Conservation (phyloP, 2,113 vertebrate species). For the Phaethornis superciliosus region DNA sequence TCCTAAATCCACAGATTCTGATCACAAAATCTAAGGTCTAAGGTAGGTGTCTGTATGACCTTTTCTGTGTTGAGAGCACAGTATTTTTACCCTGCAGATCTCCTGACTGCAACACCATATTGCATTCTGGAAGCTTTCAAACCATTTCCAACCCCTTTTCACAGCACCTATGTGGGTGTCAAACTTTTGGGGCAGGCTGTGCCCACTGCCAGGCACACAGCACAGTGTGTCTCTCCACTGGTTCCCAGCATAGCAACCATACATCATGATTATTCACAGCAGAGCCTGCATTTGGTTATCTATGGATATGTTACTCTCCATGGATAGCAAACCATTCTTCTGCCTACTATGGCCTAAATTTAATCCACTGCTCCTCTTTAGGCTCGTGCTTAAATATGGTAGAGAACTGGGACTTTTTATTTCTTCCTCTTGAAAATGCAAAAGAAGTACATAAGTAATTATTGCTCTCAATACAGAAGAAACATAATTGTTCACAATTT, state of each 20-base stretch:
- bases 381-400: background rate
- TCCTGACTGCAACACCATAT: background rate
- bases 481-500: conserved; percentile 33
- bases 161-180: background rate
- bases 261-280: background rate
- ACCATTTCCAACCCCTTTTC: background rate
- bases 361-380: background rate
- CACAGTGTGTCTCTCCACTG: background rate
- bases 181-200: background rate
- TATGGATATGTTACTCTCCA: background rate
- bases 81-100: background rate
- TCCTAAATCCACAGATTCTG: background rate
- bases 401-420: background rate
- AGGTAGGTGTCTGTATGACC: background rate
- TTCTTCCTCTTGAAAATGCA: background rate
- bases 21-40: background rate
- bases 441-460: background rate
- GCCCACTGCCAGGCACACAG: background rate
- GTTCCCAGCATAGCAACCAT: background rate
- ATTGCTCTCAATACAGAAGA: background rate
- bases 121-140: background rate
- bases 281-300: background rate
- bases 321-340: conserved; percentile 7
- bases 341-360: background rate
- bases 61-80: background rate